Percentiles rank a stretch among this genome's conserved stretches.
These are phyloP conservation scores for Cuculus canorus DNA, from an alignment of 2,797 vertebrate genomes.

Conservation along the genomic window DNA sequence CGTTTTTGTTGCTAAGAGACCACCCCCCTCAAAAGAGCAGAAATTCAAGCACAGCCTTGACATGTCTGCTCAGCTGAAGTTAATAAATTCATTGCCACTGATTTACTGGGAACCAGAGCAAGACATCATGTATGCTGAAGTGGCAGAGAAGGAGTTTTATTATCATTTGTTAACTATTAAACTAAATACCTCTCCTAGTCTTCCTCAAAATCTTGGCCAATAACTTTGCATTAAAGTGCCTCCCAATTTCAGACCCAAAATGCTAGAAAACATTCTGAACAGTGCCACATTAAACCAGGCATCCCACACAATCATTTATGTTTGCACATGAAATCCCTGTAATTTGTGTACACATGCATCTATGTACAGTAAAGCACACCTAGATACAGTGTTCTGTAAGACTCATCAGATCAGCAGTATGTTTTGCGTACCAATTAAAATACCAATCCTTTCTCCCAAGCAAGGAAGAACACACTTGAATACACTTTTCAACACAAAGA, in stretches of 20 bases:
- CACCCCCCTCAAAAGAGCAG: constrained; percentile 15
- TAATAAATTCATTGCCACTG: constrained; percentile 32
- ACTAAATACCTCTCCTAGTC: not conserved
- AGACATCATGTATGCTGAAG: not conserved
- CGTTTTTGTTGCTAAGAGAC: constrained; percentile 69
- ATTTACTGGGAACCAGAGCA: not conserved
- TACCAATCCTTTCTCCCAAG: not conserved
- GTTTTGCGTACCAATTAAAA: not conserved
- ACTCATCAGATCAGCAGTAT: not conserved
- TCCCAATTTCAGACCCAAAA: not conserved
- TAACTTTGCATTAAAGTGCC: not conserved
- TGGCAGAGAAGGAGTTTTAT: not conserved
- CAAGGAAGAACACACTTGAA: not conserved
- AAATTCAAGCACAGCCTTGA: constrained; percentile 9
- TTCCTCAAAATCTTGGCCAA: not conserved
- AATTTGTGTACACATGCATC: not conserved
- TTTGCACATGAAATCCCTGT: not conserved
- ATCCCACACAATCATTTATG: not conserved
- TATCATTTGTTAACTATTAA: not conserved
- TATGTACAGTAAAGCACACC: not conserved
- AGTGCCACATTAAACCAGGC: not conserved
- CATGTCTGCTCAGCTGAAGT: constrained; percentile 25
- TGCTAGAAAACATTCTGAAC: not conserved
- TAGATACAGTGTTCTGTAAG: not conserved
- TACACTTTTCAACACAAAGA: not conserved